Base-by-base conservation (phyloP, 2,797 vertebrate genomes). In the Trematomus bernacchii region DNA sequence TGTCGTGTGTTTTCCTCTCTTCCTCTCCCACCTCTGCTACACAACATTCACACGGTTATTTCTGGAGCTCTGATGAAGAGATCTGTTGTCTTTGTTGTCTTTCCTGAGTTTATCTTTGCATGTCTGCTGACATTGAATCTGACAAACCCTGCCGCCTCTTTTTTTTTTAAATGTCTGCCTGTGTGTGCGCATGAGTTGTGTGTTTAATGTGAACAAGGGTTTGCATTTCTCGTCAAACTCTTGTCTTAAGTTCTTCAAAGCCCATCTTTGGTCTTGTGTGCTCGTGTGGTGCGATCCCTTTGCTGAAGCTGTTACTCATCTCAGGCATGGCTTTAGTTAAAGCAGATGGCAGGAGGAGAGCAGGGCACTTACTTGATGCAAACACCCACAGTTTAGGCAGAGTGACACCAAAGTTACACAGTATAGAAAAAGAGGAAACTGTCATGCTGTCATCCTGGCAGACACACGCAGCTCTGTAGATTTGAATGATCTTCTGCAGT, bases 261-360 rank as follows among this genome's bases (percentile, higher is more conserved):
- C n/a, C 58, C 59, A 37, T 77, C 77, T 84, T 79, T 47, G 50
- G 69, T 71, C 23, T 51, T n/a, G 5, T 63, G 7, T 0, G 37
- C 19, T 15, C n/a, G 12, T 55, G 4, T 0, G 16, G 15, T 62
- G 67, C 18, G 18, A 50, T 63, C 23, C 2, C 37, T 70, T 48
- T 53, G 27, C 48, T 77, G 46, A 79, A 75, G 73, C 82, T 88
- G 77, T 71, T 76, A 21, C 12, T 55, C 10, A n/a, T 74, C 72
- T 58, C 60, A 71, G 53, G 46, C 23, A 4, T 69, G 63, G 85
- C 37, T 71, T 66, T 47, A 61, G 42, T 86, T 63, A 19, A 65
- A 61, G 50, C 63, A 70, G 54, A 63, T 62, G 19, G 64, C 57
- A 53, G 33, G 33, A 37, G 33, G 33, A 37, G 33, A 9, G 8